A percentile compares a stretch with the other conserved stretches of the same genome.
phyloP scores from a whole-genome alignment of 2,113 vertebrate species.

The Sturnira hondurensis region DNA sequence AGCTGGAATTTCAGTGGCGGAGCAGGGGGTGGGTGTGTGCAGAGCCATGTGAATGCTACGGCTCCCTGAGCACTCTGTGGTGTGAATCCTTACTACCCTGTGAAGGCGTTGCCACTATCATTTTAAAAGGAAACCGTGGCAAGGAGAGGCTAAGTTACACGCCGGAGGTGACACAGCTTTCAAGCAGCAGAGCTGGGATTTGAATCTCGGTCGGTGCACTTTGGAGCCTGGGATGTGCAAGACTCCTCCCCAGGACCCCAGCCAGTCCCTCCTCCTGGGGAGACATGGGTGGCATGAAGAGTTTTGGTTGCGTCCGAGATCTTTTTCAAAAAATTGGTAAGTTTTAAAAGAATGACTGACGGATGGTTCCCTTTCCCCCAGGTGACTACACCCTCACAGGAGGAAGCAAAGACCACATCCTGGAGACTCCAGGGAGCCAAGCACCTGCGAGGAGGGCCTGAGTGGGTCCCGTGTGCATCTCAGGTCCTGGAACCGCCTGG shows the following conservation, averaged over 20 bases:
- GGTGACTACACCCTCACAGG: not conserved
- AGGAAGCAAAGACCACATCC: not conserved
- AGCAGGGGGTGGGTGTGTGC: too few relatives aligned
- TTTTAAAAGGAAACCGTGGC: not conserved
- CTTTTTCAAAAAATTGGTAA: not conserved
- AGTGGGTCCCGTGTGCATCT: not conserved
- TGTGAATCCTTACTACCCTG: not conserved
- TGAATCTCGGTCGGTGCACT: not conserved
- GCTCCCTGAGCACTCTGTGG: not conserved
- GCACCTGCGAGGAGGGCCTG: not conserved
- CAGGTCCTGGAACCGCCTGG: not conserved
- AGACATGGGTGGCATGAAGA: not conserved
- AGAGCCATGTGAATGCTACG: fast-evolving
- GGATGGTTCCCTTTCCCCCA: not conserved
- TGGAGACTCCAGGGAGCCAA: not conserved
- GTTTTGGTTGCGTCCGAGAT: not conserved
- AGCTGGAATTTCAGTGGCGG: not conserved
- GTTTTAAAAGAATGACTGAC: not conserved
- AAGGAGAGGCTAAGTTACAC: not conserved
- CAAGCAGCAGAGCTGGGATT: not conserved
- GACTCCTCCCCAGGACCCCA: not conserved
- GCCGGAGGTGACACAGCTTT: not conserved
- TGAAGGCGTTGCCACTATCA: not conserved
- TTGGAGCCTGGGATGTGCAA: not conserved
- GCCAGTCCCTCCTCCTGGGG: not conserved